phyloP scores from a whole-genome alignment of 2,888 invertebrate species.

The Eutolmus rufibarbis region DNA sequence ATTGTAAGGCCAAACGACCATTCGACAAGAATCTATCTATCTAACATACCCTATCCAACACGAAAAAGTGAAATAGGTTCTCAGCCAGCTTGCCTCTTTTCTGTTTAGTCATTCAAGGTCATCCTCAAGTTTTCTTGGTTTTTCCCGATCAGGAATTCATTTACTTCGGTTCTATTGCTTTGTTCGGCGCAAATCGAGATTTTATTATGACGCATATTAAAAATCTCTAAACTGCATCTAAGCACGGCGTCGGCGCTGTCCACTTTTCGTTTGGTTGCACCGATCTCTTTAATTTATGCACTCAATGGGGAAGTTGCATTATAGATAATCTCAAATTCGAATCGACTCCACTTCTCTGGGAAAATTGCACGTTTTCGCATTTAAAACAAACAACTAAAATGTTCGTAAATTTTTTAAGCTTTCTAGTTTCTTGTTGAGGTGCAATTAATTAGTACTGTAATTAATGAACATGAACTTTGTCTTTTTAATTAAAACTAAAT shows the following conservation, averaged over 20 bases:
- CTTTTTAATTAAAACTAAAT: neutral
- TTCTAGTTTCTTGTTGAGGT: neutral
- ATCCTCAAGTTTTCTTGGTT: conserved; percentile 33
- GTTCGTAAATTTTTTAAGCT: neutral
- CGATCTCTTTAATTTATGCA: neutral
- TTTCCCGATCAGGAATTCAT: conserved; percentile 39
- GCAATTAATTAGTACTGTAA: neutral
- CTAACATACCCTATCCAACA: neutral
- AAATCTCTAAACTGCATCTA: conserved; percentile 1
- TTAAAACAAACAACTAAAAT: neutral
- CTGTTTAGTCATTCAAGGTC: conserved; percentile 26
- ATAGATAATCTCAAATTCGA: neutral
- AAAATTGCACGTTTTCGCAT: neutral
- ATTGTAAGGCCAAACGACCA: neutral
- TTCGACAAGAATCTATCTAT: neutral
- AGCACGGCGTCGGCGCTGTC: neutral
- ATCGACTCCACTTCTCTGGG: neutral
- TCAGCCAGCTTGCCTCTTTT: neutral
- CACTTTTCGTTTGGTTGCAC: neutral
- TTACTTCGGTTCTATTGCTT: neutral
- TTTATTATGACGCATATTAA: conserved; percentile 31
- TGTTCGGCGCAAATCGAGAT: neutral
- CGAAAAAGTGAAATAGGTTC: conserved; percentile 18
- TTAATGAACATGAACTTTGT: neutral
- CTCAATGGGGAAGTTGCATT: neutral